Percentiles rank a stretch among this genome's conserved stretches.
Evolutionary conservation across 2,113 vertebrate species (phyloP).

Genomic region (Todiramphus saurophagus): DNA sequence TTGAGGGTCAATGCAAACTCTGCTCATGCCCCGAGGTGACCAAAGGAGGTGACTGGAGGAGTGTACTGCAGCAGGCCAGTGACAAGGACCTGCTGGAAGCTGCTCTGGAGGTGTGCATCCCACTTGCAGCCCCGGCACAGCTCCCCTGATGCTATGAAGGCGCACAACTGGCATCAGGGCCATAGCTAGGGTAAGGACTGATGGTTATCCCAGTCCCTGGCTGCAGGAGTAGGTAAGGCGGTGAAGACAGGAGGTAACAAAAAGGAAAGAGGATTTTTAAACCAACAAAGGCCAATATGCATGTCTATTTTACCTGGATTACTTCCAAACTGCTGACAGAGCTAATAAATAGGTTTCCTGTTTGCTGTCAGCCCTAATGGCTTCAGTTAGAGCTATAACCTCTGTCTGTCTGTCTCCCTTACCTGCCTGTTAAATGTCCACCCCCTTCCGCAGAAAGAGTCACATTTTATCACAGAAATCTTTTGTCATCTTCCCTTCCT

Average conservation of each 20-base stretch:
- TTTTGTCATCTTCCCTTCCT: background rate
- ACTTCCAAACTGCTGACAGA: background rate
- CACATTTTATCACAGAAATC: background rate
- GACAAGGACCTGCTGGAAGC: fast-evolving
- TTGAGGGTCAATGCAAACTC: background rate
- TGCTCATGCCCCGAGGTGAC: fast-evolving
- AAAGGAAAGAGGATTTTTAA: background rate
- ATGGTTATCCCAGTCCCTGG: fast-evolving
- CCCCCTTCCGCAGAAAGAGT: background rate
- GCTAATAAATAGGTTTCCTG: conserved; percentile 7
- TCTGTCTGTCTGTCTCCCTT: background rate
- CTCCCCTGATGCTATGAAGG: fast-evolving
- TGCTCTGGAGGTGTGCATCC: background rate
- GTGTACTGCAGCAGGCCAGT: fast-evolving
- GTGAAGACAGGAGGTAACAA: background rate
- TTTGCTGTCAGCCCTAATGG: background rate
- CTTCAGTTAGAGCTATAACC: background rate
- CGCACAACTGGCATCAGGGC: background rate
- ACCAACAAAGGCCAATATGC: background rate
- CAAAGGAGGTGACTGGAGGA: background rate
- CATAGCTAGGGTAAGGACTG: background rate
- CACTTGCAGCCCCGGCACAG: background rate
- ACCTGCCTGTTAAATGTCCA: background rate
- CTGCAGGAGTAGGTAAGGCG: background rate
- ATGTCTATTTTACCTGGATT: background rate